These are phyloP conservation scores for Scaptodrosophila lebanonensis DNA, from an alignment of 1,140 invertebrate genomes.

Conservation along the genomic window DNA sequence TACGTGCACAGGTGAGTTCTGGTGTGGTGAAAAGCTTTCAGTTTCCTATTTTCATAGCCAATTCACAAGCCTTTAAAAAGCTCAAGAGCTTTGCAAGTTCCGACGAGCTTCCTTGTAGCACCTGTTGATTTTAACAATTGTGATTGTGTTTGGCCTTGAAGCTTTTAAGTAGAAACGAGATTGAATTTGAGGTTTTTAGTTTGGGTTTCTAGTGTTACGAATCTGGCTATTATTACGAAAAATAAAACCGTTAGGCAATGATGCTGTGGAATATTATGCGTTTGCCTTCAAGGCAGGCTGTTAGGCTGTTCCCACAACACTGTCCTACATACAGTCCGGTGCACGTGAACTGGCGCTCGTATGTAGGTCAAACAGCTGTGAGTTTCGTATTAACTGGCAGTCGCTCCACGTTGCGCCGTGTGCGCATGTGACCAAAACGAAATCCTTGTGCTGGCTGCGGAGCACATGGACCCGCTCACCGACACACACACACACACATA, in stretches of 20 bases:
- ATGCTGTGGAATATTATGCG: too few species aligned
- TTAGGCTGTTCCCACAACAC: slow-evolving; percentile 6
- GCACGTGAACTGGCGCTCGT: slow-evolving; percentile 45
- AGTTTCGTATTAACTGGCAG: slow-evolving; percentile 11
- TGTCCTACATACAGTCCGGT: slow-evolving; percentile 21
- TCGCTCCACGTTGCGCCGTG: not conserved
- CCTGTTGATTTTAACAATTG: not conserved
- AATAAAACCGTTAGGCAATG: too few species aligned
- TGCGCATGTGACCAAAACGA: slow-evolving; percentile 67
- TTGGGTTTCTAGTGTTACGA: not conserved
- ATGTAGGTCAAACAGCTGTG: slow-evolving; percentile 70
- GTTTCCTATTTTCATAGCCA: slow-evolving; percentile 3
- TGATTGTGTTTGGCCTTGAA: not conserved
- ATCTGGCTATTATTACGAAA: too few species aligned
- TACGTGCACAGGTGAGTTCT: slow-evolving; percentile 89
- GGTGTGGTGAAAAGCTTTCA: slow-evolving; percentile 11
- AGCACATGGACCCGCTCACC: too few species aligned
- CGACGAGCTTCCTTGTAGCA: not conserved
- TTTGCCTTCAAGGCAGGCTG: slow-evolving; percentile 5
- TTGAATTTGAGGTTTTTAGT: too few species aligned
- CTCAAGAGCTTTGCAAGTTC: too few species aligned
- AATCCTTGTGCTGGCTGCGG: not conserved
- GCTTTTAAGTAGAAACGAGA: too few species aligned
- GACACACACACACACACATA: too few species aligned
- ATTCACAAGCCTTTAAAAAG: slow-evolving; percentile 4